These are phyloP conservation scores for Acromyrmex heyeri DNA, from an alignment of 1,140 invertebrate species.

Conservation along the genomic window DNA sequence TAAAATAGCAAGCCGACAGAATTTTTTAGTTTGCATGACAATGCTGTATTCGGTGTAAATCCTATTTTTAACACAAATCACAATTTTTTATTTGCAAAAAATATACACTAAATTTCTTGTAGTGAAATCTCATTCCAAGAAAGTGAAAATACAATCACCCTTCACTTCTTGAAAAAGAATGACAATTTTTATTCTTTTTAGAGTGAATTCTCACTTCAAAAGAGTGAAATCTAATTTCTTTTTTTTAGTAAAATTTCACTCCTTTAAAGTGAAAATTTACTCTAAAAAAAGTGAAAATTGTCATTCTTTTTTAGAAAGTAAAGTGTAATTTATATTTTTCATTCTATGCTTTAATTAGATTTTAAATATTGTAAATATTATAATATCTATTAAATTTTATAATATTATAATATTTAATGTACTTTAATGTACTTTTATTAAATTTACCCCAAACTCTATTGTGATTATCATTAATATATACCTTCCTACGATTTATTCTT, in stretches of 20 bases:
- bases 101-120: background rate
- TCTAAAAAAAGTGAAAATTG: no score
- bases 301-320: no score
- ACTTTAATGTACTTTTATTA: background rate
- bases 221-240: no score
- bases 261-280: no score
- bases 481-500: no score
- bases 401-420: background rate
- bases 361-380: constrained; percentile 5
- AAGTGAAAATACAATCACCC: no score
- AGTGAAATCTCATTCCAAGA: no score
- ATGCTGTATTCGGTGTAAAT: background rate
- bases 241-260: no score
- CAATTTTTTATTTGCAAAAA: constrained; percentile 4
- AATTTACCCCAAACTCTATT: background rate
- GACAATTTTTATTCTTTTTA: no score
- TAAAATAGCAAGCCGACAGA: constrained; percentile 46
- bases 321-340: background rate
- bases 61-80: background rate
- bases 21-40: constrained; percentile 26
- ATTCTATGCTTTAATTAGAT: background rate
- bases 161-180: no score
- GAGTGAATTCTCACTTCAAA: no score
- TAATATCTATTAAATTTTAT: constrained; percentile 4
- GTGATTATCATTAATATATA: background rate